Percentiles rank a stretch among this genome's conserved stretches.
Conservation (phyloP, 2,113 vertebrate genomes). For the Pseudopipra pipra region DNA sequence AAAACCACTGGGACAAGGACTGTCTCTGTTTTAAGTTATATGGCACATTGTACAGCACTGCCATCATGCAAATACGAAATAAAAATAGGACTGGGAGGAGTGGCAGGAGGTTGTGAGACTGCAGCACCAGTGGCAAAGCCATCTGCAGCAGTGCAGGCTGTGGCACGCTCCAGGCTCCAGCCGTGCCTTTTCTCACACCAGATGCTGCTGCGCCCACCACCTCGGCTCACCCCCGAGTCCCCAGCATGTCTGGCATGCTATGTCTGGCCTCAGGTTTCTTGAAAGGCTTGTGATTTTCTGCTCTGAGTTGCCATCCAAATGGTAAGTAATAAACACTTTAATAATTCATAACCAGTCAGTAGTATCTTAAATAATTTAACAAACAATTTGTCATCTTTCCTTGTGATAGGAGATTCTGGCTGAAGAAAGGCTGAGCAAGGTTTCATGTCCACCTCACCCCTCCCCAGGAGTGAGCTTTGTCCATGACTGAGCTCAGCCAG, state of each 20-base stretch:
- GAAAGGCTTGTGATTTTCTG: conserved; percentile 46
- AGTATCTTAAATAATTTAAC: conserved; percentile 59
- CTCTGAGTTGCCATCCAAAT: conserved; percentile 8
- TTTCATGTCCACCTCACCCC: background rate
- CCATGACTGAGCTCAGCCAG: background rate
- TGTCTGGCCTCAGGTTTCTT: background rate
- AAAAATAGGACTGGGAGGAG: background rate
- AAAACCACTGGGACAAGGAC: background rate
- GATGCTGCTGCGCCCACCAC: background rate
- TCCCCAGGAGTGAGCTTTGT: background rate
- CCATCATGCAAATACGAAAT: background rate
- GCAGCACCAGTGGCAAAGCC: background rate
- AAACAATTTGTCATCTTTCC: conserved; percentile 50
- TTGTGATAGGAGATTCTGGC: background rate
- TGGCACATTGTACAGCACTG: background rate
- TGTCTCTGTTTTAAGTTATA: background rate
- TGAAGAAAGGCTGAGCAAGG: background rate
- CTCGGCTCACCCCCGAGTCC: background rate
- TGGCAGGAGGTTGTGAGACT: background rate
- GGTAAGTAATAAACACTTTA: conserved; percentile 61
- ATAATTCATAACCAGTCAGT: conserved; percentile 53
- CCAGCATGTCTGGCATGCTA: background rate
- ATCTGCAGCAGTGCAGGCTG: background rate
- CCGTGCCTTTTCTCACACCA: conserved; percentile 37
- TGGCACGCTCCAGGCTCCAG: background rate